A percentile compares a stretch with the other conserved stretches of the same genome.
phyloP scores from a whole-genome alignment of 2,888 invertebrate genomes.

The Parnassius mnemosyne region DNA sequence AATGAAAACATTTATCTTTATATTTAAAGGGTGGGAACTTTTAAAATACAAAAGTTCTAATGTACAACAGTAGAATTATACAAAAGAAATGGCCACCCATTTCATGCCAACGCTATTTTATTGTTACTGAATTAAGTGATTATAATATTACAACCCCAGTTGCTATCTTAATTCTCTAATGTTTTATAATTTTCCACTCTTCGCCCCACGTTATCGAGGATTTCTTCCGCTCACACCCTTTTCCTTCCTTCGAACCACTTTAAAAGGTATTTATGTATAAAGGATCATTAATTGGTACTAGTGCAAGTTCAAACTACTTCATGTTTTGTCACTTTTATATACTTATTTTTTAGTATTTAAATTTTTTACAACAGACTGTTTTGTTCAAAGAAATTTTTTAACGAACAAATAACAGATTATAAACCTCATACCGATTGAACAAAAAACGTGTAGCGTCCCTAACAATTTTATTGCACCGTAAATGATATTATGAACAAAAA shows the following conservation, averaged over 20 bases:
- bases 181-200: slow-evolving; percentile 71
- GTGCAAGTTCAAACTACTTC: slow-evolving; percentile 60
- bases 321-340: slow-evolving; percentile 27
- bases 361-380: no score
- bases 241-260: slow-evolving; percentile 68
- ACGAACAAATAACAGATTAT: no score
- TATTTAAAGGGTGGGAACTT: not conserved
- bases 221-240: slow-evolving; percentile 71
- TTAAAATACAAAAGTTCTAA: not conserved
- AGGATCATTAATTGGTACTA: slow-evolving; percentile 71
- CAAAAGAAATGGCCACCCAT: slow-evolving; percentile 1
- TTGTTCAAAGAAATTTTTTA: no score
- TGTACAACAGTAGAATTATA: not conserved
- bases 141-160: slow-evolving; percentile 54
- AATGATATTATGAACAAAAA: no score
- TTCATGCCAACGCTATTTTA: slow-evolving; percentile 16
- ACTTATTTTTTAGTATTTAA: no score
- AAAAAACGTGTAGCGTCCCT: no score
- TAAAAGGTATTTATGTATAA: slow-evolving; percentile 72
- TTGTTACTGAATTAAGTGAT: slow-evolving; percentile 39
- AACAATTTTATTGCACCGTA: no score
- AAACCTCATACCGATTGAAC: no score
- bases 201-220: slow-evolving; percentile 68
- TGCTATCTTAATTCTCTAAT: slow-evolving; percentile 54
- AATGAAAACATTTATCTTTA: not conserved